Evolutionary conservation across 1,140 invertebrate genomes (phyloP), one percentile per base, ranked within the genome.

Genomic region (Bathynomus jamesi): DNA sequence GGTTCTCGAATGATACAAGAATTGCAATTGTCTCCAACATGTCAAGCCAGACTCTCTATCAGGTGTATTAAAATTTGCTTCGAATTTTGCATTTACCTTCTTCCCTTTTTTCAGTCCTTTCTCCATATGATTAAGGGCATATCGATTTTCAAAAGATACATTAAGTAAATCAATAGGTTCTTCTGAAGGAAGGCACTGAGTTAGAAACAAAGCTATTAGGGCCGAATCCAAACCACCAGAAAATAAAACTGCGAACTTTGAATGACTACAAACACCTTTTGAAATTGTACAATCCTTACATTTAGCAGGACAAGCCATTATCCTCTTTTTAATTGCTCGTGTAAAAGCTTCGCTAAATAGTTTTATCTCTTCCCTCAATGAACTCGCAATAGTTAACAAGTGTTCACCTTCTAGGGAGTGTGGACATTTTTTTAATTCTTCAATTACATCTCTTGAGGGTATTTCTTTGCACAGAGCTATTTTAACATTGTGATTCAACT

Each of bases 191-290:
- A 95, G 80, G 84, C 86, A 89, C 84, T 88, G 87, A 81, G 95
- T 85, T 24, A 90, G 87, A 28, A 98, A 80, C 31, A 88, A 84
- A 31, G 95, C 90, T 73, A 99, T 83, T 78, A 98, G 87, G 28
- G 93, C 89, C 61, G 95, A 98, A 84, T 99, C 96, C 13, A 99
- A 84, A 28, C 96, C 96, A 68, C 96, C 96, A 78, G 95, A 98
- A 85, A 98, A 99, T 76, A 97, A 83, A 72, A 98, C 83, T 31
- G 90, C 94, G 46, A 94, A 83, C 82, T 90, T 90, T 24, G 91
- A 84, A 84, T 96, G 93, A 65, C 73, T 70, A 80, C 84, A 84
- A 4, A 25, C 32, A 21, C 31, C 40, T 28, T 60, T 13, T 27
- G 66, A 69, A 13, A 27, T 61, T 53, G 72, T 73, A 60, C 71